A percentile compares a stretch with the other conserved stretches of the same genome.
Evolutionary conservation across 2,888 invertebrate species (phyloP).

Genomic region (Callosobruchus maculatus): DNA sequence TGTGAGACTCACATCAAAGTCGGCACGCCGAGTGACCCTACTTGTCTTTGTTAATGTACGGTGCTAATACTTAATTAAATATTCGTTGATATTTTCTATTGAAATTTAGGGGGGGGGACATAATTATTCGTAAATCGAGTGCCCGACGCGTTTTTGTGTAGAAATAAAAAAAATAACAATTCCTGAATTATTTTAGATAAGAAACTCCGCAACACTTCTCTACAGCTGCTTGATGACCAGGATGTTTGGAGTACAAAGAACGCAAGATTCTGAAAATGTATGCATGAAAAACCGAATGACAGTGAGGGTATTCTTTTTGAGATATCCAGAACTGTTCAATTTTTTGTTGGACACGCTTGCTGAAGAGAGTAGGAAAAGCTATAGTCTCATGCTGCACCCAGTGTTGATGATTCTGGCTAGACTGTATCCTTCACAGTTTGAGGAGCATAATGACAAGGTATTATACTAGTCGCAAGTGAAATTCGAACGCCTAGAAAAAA

Average conservation of each 20-base stretch:
- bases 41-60: too few species aligned
- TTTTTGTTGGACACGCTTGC: constrained; percentile 49
- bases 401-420: constrained; percentile 73
- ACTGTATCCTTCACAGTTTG: constrained; percentile 71
- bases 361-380: constrained; percentile 43
- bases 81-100: too few species aligned
- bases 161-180: too few species aligned
- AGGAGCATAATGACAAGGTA: constrained; percentile 64
- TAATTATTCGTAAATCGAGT: not conserved
- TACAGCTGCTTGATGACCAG: constrained; percentile 79
- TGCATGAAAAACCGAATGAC: constrained; percentile 67
- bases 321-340: constrained; percentile 60
- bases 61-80: too few species aligned
- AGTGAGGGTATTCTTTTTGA: constrained; percentile 75
- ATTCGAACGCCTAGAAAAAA: too few species aligned
- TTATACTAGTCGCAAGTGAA: too few species aligned
- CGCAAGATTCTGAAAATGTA: constrained; percentile 56
- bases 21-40: too few species aligned
- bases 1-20: too few species aligned
- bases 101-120: too few species aligned
- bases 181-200: constrained; percentile 54
- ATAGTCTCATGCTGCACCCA: constrained; percentile 68
- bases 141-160: too few species aligned
- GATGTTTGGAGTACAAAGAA: constrained; percentile 80
- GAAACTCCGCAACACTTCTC: constrained; percentile 82